These are phyloP conservation scores for Montipora foliosa DNA, from an alignment of 64 coral and sea anemone species.

Conservation along the genomic window DNA sequence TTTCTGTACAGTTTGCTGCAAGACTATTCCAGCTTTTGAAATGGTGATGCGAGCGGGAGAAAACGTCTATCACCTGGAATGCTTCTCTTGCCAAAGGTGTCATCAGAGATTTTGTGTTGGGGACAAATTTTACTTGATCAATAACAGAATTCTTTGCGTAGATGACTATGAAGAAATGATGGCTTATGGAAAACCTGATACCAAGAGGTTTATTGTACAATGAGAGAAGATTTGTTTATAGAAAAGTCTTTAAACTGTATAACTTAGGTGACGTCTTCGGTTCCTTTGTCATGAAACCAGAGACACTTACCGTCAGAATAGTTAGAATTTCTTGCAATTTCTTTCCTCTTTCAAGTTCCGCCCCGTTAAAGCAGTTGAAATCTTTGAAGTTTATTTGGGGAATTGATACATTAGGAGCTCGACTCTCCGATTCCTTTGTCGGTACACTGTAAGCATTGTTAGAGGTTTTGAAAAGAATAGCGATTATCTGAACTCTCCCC, in stretches of 20 bases:
- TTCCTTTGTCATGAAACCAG: neutral
- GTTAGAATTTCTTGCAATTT: slow-evolving; percentile 4
- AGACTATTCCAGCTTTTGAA: slow-evolving; percentile 97
- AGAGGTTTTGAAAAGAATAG: no score
- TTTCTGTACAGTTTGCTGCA: slow-evolving; percentile 93
- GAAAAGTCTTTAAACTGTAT: no score
- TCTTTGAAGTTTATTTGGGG: neutral
- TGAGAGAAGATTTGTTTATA: neutral
- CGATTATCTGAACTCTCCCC: no score
- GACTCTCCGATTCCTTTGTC: no score
- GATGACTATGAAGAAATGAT: slow-evolving; percentile 98
- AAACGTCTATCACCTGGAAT: slow-evolving; percentile 97
- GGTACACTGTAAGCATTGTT: no score
- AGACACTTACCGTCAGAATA: neutral
- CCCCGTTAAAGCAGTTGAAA: neutral
- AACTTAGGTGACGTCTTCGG: no score
- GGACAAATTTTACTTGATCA: slow-evolving; percentile 98
- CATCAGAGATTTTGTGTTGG: slow-evolving; percentile 98
- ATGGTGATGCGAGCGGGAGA: slow-evolving; percentile 99
- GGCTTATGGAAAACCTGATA: slow-evolving; percentile 73
- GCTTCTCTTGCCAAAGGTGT: slow-evolving; percentile 97
- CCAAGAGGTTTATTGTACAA: slow-evolving; percentile 38
- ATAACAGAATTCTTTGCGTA: slow-evolving; percentile 97
- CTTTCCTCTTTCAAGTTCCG: neutral
- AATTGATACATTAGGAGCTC: no score